Conservation (phyloP, 2,797 vertebrate genomes). For the Cirrhinus molitorella region DNA sequence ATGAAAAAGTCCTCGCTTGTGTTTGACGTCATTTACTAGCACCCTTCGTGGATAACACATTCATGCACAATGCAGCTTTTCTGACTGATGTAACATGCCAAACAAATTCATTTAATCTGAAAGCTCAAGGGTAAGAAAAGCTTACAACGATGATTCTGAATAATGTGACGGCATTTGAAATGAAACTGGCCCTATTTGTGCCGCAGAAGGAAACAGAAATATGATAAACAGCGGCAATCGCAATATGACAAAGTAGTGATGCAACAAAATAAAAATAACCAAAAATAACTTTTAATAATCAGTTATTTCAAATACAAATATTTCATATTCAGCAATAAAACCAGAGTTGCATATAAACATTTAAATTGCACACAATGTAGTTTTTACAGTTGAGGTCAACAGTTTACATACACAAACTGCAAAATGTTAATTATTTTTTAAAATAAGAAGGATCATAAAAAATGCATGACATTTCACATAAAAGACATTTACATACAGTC, state of each 20-base stretch:
- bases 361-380: background rate
- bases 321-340: background rate
- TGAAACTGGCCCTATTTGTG: background rate
- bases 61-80: background rate
- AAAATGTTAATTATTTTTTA: too few relatives aligned
- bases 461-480: too few relatives aligned
- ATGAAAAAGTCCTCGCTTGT: background rate
- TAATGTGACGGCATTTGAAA: background rate
- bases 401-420: too few relatives aligned
- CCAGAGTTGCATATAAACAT: background rate
- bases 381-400: too few relatives aligned
- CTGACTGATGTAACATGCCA: slow-evolving; percentile 21
- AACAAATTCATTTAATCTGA: slow-evolving; percentile 4
- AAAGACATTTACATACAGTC: too few relatives aligned
- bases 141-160: background rate
- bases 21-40: background rate
- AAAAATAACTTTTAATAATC: background rate
- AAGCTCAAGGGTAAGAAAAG: slow-evolving; percentile 27
- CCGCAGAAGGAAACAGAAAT: background rate
- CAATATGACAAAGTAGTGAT: background rate
- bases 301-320: background rate
- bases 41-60: background rate
- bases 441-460: too few relatives aligned
- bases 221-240: background rate
- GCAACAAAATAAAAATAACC: background rate